These are phyloP conservation scores for Sciurus vulgaris DNA, from an alignment of 2,797 vertebrate genomes.

Conservation along the genomic window DNA sequence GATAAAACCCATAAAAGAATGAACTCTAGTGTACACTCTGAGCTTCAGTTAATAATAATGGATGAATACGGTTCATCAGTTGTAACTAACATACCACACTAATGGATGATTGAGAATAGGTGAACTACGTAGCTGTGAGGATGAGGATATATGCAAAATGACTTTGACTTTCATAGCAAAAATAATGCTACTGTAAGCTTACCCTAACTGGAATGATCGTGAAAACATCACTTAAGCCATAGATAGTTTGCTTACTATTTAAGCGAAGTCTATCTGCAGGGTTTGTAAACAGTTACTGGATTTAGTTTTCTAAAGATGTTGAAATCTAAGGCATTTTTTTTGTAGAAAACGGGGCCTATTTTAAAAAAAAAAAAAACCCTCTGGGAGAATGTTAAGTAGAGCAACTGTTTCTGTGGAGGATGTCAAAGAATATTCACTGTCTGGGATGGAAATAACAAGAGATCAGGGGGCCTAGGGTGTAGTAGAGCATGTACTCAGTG, in stretches of 20 bases:
- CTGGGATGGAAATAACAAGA: not conserved
- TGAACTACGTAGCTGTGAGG: not conserved
- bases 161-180: not conserved
- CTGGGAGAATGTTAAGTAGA: not conserved
- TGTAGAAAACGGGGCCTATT: not conserved
- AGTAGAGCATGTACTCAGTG: not conserved
- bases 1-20: not conserved
- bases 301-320: conserved; percentile 36
- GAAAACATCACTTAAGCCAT: not conserved
- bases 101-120: not conserved
- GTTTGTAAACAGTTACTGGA: not conserved
- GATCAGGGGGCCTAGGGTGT: too few species aligned
- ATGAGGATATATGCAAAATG: not conserved
- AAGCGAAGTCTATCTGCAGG: not conserved
- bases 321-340: not conserved
- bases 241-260: not conserved
- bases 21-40: not conserved
- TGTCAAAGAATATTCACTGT: not conserved
- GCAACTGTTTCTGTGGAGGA: not conserved
- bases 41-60: not conserved
- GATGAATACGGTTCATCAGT: not conserved
- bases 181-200: not conserved
- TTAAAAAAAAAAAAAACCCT: not conserved
- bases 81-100: not conserved
- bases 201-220: not conserved